Evolutionary conservation across 2,797 vertebrate species (phyloP), one percentile per base, ranked within the genome.

Genomic region (Sebastes taczanowskii): DNA sequence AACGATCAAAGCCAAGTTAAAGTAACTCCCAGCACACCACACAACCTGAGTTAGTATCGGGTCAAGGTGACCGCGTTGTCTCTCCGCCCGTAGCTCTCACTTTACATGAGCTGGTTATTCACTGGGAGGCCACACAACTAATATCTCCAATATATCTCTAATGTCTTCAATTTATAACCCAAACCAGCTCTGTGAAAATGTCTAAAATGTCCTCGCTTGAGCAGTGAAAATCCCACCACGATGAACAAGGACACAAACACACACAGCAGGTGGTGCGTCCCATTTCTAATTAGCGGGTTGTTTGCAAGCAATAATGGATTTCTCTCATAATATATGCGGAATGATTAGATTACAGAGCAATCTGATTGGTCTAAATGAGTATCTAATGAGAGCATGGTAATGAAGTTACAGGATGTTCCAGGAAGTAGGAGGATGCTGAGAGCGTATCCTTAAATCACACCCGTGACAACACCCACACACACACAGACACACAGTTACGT

Each of bases 351-450:
- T 94, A 94, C 78, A 71, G 71, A 80, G 85, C 83, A 86, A 87
- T 92, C 72, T 76, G 89, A 95, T 93, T 94, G 92, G 93, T 93
- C 89, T 82, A 91, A 95, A 95, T 94, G 86, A 95, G 90, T 74
- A 86, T 89, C 84, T 95, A 95, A 96, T 94, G 94, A 95, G 89
- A 67, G 70, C 71, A 63, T 82, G 72, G 34, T 95, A 96, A 96
- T 93, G 74, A 91, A 88, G 91, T 95, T 95, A 93, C 85, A 86
- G 73, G 77, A 93, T 93, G 90, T 91, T 93, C 90, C 93, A 94
- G 94, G 94, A 96, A 95, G 91, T 82, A 71, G 85, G 82, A 82
- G 69, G 80, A 10, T 67, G 80, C 75, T 69, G 78, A 60, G 74
- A 80, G 62, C 2, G 3, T 80, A 79, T 86, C 76, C 83, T 83